Conservation (phyloP, 2,888 invertebrate genomes). For the Mythimna vitellina region DNA sequence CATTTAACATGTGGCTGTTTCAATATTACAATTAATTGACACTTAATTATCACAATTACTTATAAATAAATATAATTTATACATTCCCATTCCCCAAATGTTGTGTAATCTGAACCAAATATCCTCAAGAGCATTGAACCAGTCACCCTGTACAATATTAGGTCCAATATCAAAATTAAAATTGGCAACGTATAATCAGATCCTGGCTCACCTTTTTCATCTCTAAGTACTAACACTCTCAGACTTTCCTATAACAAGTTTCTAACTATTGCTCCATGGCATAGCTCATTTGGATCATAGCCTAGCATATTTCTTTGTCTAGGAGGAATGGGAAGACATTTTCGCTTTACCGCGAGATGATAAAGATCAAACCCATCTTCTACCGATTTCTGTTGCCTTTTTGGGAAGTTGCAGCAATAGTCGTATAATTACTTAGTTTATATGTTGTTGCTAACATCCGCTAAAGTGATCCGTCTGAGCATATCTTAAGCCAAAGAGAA, state of each 20-base stretch:
- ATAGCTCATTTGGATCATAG: slow-evolving; percentile 19
- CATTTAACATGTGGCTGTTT: not conserved
- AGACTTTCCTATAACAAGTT: slow-evolving; percentile 19
- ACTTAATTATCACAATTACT: not conserved
- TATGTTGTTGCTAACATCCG: slow-evolving; percentile 3
- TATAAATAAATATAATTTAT: not conserved
- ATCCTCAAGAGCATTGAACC: slow-evolving; percentile 15
- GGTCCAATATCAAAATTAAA: slow-evolving; percentile 17
- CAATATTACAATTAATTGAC: not conserved
- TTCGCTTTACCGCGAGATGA: not conserved
- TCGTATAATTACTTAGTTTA: slow-evolving; percentile 20
- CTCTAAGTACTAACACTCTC: slow-evolving; percentile 25
- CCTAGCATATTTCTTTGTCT: not conserved
- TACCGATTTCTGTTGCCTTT: not conserved
- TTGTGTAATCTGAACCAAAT: not conserved
- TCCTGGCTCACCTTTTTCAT: slow-evolving; percentile 41
- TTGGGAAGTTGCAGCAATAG: slow-evolving; percentile 1
- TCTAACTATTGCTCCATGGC: slow-evolving; percentile 20
- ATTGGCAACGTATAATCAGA: slow-evolving; percentile 51
- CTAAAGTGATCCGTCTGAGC: slow-evolving; percentile 32
- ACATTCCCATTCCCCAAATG: not conserved
- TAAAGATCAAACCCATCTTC: slow-evolving; percentile 2
- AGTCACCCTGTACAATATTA: slow-evolving; percentile 17
- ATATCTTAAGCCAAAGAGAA: slow-evolving; percentile 44
- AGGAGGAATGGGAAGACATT: not conserved